phyloP scores from a whole-genome alignment of 2,113 vertebrate species.

The Rhegmatorhina hoffmannsi region DNA sequence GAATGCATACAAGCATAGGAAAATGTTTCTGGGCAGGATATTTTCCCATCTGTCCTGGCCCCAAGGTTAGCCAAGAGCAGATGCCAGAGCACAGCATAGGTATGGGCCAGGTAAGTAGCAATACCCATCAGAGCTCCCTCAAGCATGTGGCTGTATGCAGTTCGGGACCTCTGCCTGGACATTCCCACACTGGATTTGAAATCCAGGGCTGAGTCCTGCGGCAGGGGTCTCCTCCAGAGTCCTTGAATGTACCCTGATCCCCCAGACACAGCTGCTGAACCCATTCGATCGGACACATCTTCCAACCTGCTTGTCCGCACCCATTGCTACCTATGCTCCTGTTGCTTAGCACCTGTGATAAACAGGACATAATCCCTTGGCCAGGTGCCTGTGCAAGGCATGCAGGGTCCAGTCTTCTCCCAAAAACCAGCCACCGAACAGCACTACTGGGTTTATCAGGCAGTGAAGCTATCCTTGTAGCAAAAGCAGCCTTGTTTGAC shows the following conservation, averaged over 20 bases:
- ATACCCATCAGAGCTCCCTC: not conserved
- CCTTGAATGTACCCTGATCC: fast-evolving
- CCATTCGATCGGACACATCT: fast-evolving
- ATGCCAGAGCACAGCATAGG: not conserved
- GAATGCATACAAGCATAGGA: not conserved
- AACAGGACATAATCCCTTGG: not conserved
- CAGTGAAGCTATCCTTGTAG: not conserved
- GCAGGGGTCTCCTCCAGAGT: not conserved
- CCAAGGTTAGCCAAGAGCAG: not conserved
- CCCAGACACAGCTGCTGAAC: not conserved
- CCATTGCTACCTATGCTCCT: not conserved
- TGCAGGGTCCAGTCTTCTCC: slow-evolving; percentile 20
- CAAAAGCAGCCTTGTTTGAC: not conserved
- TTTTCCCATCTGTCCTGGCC: not conserved
- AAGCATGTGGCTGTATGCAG: fast-evolving
- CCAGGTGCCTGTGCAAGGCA: not conserved
- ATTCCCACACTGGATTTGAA: not conserved
- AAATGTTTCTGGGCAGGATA: not conserved
- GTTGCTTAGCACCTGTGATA: not conserved
- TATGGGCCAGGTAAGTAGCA: not conserved
- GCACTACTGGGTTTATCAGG: not conserved
- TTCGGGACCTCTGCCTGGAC: not conserved
- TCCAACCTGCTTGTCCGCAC: not conserved
- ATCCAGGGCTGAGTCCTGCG: not conserved
- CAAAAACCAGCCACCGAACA: not conserved